Base-by-base conservation (phyloP, 1,140 invertebrate genomes). In the Pinna nobilis region DNA sequence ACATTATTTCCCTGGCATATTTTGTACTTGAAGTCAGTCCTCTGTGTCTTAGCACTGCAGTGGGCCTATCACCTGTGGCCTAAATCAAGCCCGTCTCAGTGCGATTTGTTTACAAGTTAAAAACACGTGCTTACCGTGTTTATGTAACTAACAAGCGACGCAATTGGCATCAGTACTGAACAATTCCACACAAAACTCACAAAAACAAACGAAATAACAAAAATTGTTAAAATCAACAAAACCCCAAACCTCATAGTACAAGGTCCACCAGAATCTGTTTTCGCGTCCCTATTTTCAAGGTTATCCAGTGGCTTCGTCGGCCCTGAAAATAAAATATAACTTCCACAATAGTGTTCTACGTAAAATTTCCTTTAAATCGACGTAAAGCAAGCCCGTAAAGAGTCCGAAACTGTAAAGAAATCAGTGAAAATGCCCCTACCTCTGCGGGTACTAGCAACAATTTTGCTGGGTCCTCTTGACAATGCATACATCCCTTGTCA, bases 401-500 rank as follows among this genome's bases (percentile, higher is more conserved):
- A 5, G 20, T 70, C 69, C 44, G 11, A 50, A 23, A 55, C 20
- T 50, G 49, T 25, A 11, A 30, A 41, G 37, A 41, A 41, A 70
- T 39, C n/a, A 70, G 35, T 13, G 18, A 55, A 59, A 68, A 70
- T 32, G 37, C 47, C 53, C 37, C 72, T 68, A 83, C 82, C 82
- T 76, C 82, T 79, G 51, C 82, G 66, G 51, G 82, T 77, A 64
- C 75, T 80, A 39, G 82, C 70, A 47, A 71, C 76, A 75, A 83
- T 78, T 80, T 81, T 83, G 63, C 79, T 83, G 50, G 79, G 79
- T 68, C 79, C 82, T 73, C 74, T 83, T 44, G 71, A 53, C 70
- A 83, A 70, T 69, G 81, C 74, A 75, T 83, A 83, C 81, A 83
- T 83, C 70, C 72, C 73, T 69, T 70, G 71, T 77, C 47, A 74